Conservation (phyloP, 1,140 invertebrate genomes). For the Pogonus chalceus region DNA sequence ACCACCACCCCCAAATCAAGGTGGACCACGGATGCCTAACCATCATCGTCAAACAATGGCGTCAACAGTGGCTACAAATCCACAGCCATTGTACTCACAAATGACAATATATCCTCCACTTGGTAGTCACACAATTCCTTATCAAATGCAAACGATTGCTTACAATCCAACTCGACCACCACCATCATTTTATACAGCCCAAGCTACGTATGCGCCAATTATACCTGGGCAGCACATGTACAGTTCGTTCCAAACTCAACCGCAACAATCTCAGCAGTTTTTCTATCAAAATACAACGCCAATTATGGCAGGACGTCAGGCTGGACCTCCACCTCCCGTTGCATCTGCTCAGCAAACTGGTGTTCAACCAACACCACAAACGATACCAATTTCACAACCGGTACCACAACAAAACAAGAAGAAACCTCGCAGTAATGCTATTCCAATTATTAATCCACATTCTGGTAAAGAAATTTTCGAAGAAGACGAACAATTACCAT, state of each 20-base stretch:
- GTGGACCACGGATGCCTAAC: slow-evolving; percentile 25
- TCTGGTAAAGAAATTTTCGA: slow-evolving; percentile 30
- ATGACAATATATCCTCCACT: slow-evolving; percentile 10
- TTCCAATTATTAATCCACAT: slow-evolving; percentile 30
- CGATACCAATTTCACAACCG: slow-evolving; percentile 10
- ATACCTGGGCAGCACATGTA: background rate
- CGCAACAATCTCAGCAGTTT: background rate
- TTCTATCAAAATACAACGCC: background rate
- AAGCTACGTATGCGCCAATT: background rate
- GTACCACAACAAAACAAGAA: slow-evolving; percentile 19
- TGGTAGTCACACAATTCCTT: slow-evolving; percentile 4
- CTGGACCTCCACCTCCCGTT: background rate
- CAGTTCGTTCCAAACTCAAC: background rate
- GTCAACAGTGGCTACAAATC: background rate
- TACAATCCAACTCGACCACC: slow-evolving; percentile 13
- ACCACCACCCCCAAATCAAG: slow-evolving; percentile 24
- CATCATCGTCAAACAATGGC: slow-evolving; percentile 20
- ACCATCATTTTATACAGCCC: slow-evolving; percentile 1
- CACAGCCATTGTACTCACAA: background rate
- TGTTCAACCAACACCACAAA: background rate
- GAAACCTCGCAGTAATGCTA: slow-evolving; percentile 18
- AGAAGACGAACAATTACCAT: slow-evolving; percentile 26
- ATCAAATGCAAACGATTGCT: slow-evolving; percentile 13
- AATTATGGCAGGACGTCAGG: background rate
- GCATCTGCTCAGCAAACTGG: background rate